Conservation (phyloP, 2,888 invertebrate genomes). For the Minunthozetes semirufus region DNA sequence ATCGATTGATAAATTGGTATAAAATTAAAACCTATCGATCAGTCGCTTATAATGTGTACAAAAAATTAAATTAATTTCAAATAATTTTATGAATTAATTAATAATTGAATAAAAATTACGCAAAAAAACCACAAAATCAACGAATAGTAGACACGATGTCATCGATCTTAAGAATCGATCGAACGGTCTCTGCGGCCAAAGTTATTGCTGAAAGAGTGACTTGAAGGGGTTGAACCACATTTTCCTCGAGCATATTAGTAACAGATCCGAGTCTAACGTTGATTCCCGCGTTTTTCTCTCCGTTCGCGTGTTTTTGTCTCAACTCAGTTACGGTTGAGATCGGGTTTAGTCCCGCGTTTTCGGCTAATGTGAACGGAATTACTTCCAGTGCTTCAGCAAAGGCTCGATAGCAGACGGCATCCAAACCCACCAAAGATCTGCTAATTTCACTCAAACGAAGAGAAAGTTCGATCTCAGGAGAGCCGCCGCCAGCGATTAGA, state of each 20-base stretch:
- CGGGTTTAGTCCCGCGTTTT: conserved; percentile 85
- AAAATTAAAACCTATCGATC: too few species aligned
- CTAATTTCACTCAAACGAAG: conserved; percentile 72
- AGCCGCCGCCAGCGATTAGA: conserved; percentile 90
- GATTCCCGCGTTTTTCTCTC: conserved; percentile 79
- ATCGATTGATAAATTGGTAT: too few species aligned
- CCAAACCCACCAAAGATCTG: conserved; percentile 77
- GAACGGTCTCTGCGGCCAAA: conserved; percentile 90
- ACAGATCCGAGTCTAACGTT: conserved; percentile 90
- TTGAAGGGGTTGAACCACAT: conserved; percentile 92
- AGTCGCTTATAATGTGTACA: too few species aligned
- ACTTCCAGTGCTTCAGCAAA: conserved; percentile 94
- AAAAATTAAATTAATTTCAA: too few species aligned
- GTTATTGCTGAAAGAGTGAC: conserved; percentile 89
- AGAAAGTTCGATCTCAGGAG: conserved; percentile 92
- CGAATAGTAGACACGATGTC: conserved; percentile 72
- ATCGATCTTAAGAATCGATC: conserved; percentile 97
- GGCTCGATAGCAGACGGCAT: conserved; percentile 85
- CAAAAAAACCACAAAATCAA: conserved; percentile 16
- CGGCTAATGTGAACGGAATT: conserved; percentile 81
- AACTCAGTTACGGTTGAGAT: conserved; percentile 94
- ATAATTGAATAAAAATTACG: not conserved
- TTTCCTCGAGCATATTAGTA: conserved; percentile 92
- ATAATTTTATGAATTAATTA: not conserved
- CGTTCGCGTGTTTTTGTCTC: conserved; percentile 82